Conservation (phyloP, 2,888 invertebrate genomes). For the Papilio elwesi region DNA sequence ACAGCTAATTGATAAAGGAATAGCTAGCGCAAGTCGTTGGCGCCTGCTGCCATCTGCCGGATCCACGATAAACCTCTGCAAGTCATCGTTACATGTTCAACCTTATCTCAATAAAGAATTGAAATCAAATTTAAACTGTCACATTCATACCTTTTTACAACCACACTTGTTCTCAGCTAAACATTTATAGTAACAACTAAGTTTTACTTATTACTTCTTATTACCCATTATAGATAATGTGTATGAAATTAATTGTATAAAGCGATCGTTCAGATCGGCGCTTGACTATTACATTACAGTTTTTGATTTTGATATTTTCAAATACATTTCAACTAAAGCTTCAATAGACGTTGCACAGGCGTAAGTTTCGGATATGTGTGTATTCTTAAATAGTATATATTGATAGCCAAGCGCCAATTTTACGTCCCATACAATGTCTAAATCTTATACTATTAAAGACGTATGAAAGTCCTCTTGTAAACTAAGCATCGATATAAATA, state of each 20-base stretch:
- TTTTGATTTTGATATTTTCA: conserved; percentile 38
- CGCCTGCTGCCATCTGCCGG: conserved; percentile 51
- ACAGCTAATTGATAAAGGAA: conserved; percentile 66
- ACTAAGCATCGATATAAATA: conserved; percentile 83
- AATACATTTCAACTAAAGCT: conserved; percentile 41
- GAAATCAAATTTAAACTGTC: conserved; percentile 70
- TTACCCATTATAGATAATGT: conserved; percentile 78
- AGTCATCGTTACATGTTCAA: conserved; percentile 7
- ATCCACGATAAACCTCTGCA: conserved; percentile 48
- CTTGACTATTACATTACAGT: conserved; percentile 62
- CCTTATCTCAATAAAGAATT: conserved; percentile 53
- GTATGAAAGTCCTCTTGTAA: conserved; percentile 72
- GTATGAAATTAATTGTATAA: conserved; percentile 68
- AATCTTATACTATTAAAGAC: conserved; percentile 77
- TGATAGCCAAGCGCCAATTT: conserved; percentile 76
- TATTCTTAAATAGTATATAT: conserved; percentile 38
- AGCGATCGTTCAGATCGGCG: conserved; percentile 68
- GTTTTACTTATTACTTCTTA: conserved; percentile 73
- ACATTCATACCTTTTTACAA: conserved; percentile 80
- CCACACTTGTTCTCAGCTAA: conserved; percentile 81
- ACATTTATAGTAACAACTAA: conserved; percentile 84
- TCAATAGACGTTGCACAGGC: conserved; percentile 37
- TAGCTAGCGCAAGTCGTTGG: conserved; percentile 59
- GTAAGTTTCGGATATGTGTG: conserved; percentile 36
- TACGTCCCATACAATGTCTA: conserved; percentile 70